These are phyloP conservation scores for Sylvia atricapilla DNA, from an alignment of 2,113 vertebrate species.

Conservation along the genomic window DNA sequence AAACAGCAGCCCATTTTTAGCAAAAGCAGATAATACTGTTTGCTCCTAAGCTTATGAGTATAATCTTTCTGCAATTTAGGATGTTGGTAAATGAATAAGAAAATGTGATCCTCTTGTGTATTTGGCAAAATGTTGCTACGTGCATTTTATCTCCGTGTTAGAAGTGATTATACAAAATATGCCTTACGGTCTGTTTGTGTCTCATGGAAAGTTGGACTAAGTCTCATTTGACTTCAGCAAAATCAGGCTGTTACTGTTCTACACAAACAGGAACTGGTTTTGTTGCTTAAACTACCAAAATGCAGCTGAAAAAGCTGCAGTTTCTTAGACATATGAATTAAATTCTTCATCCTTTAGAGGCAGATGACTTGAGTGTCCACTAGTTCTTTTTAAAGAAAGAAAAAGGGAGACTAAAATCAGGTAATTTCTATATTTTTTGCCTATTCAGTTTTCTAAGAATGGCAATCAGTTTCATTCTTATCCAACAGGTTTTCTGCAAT, in stretches of 20 bases:
- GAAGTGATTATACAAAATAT: neutral
- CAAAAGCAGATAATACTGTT: neutral
- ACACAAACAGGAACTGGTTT: slow-evolving; percentile 23
- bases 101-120: neutral
- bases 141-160: neutral
- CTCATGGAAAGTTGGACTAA: neutral
- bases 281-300: slow-evolving; percentile 18
- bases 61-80: neutral
- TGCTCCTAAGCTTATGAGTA: neutral
- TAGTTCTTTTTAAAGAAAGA: neutral
- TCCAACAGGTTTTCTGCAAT: neutral
- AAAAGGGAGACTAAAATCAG: neutral
- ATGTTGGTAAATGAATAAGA: neutral
- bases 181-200: neutral
- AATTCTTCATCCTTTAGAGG: neutral
- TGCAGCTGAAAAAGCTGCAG: neutral
- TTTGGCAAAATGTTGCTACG: neutral
- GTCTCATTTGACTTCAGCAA: neutral
- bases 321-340: slow-evolving; percentile 21
- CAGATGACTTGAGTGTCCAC: neutral
- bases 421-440: neutral
- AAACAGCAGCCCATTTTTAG: neutral
- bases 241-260: neutral
- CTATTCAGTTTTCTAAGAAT: neutral
- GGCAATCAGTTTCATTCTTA: neutral